A percentile compares a stretch with the other conserved stretches of the same genome.
Conservation (phyloP, 2,113 vertebrate genomes). For the Carassius carassius region DNA sequence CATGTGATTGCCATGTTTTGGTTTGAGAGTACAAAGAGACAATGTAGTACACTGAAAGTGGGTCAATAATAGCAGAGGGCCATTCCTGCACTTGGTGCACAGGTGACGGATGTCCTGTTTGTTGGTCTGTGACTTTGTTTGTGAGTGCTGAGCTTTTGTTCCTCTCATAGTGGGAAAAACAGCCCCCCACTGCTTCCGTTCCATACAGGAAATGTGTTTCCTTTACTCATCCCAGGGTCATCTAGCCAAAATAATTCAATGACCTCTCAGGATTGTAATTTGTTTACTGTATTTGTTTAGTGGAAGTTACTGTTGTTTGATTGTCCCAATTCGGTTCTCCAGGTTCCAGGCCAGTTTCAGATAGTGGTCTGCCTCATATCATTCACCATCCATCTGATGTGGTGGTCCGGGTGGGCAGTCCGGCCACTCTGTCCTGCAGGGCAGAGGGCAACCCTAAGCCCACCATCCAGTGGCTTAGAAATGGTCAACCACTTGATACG, state of each 20-base stretch:
- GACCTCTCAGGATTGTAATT: constrained; percentile 57
- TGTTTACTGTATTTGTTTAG: constrained; percentile 50
- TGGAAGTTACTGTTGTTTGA: background rate
- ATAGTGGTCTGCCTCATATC: constrained; percentile 73
- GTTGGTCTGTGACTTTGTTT: constrained; percentile 51
- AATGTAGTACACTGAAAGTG: constrained; percentile 53
- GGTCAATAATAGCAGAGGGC: constrained; percentile 55
- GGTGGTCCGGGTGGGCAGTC: constrained; percentile 75
- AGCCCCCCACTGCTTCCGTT: constrained; percentile 60
- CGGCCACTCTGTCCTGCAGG: constrained; percentile 78
- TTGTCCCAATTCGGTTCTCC: background rate
- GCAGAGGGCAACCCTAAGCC: constrained; percentile 78
- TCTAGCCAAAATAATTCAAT: constrained; percentile 53
- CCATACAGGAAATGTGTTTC: constrained; percentile 64
- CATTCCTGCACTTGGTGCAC: constrained; percentile 42
- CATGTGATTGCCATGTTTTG: constrained; percentile 59
- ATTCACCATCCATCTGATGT: constrained; percentile 83
- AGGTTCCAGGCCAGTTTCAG: constrained; percentile 72
- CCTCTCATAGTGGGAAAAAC: constrained; percentile 40
- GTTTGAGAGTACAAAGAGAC: constrained; percentile 42
- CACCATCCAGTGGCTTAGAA: constrained; percentile 80
- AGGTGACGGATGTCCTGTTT: constrained; percentile 67
- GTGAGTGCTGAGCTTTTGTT: constrained; percentile 61
- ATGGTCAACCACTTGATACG: constrained; percentile 69
- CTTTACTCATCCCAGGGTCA: constrained; percentile 62